Base-by-base conservation (phyloP, 1,140 invertebrate genomes). In the Dysdera silvatica region DNA sequence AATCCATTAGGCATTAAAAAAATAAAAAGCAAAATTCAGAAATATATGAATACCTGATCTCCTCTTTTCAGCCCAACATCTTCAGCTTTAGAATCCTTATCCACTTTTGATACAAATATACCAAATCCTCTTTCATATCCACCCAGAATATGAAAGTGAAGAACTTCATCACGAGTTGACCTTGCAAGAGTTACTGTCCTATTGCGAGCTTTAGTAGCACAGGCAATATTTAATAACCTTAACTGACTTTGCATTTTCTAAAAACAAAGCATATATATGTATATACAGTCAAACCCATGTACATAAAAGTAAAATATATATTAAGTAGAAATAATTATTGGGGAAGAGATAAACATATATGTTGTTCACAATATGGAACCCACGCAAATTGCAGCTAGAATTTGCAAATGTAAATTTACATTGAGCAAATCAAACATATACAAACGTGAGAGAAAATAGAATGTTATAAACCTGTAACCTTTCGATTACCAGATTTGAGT, bases 51-150 rank as follows among this genome's bases (percentile, higher is more conserved):
- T 65, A 81, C 79, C 79, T 99, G 95, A 81, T 99, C 96, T 2
- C 95, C 95, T 51, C 92, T 81, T 77, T 96, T 96, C 18, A 99
- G 78, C 1, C 96, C 95, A n/a, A 93, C 88, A 72, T 96, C 90
- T 76, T 95, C 89, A 10, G 94, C 92, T 77, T 95, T 95, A 3
- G 92, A 94, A 57, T 85, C 85, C 67, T 87, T 87, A 70, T 96
- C 92, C 20, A 97, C 84, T 79, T 94, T 91, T 12, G 90, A 87
- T 60, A 99, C 88, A 79, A 97, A 99, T 60, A 99, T 94, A 16
- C 93, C 93, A 75, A 87, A 91, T 49, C 85, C 85, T 66, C 84
- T 81, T 72, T 97, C 93, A 75, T 87, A 91, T 32, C 94, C 94
- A n/a, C 94, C 92, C 37, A 92, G 79, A 68, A 98, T 90, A 67